These are phyloP conservation scores for Macroramphosus scolopax DNA, from an alignment of 2,797 vertebrate genomes.

Conservation along the genomic window DNA sequence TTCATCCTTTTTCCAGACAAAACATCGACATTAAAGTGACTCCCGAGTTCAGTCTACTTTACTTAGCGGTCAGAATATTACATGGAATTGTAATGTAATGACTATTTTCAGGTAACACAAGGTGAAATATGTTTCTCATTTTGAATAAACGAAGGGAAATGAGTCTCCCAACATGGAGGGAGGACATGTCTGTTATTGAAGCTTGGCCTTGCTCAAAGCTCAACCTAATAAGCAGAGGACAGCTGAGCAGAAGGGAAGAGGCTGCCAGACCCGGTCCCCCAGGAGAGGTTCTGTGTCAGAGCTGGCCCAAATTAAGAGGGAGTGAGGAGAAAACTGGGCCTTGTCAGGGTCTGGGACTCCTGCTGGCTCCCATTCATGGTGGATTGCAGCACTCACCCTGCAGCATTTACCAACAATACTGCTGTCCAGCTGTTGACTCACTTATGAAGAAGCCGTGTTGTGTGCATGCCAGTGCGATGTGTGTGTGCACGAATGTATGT, in stretches of 20 bases:
- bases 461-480: slow-evolving; percentile 8
- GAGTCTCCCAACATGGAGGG: no score
- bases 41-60: no score
- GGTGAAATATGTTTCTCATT: no score
- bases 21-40: no score
- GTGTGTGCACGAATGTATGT: slow-evolving; percentile 6
- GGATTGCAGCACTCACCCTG: slow-evolving; percentile 63
- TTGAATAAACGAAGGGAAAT: no score
- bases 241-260: slow-evolving; percentile 56
- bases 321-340: slow-evolving; percentile 56
- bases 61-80: no score
- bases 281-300: slow-evolving; percentile 64
- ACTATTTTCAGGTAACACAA: no score
- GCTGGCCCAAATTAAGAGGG: slow-evolving; percentile 74
- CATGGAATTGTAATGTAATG: no score
- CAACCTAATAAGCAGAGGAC: slow-evolving; percentile 61
- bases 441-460: slow-evolving; percentile 49
- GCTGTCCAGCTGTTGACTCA: slow-evolving; percentile 73
- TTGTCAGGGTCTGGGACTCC: slow-evolving; percentile 45
- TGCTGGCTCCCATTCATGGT: slow-evolving; percentile 57
- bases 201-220: slow-evolving; percentile 43
- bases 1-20: no score
- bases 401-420: slow-evolving; percentile 63
- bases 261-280: slow-evolving; percentile 48
- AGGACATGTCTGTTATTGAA: slow-evolving; percentile 44